Evolutionary conservation across 2,113 vertebrate species (phyloP), one percentile per base, ranked within the genome.

Genomic region (Centropus bengalensis): DNA sequence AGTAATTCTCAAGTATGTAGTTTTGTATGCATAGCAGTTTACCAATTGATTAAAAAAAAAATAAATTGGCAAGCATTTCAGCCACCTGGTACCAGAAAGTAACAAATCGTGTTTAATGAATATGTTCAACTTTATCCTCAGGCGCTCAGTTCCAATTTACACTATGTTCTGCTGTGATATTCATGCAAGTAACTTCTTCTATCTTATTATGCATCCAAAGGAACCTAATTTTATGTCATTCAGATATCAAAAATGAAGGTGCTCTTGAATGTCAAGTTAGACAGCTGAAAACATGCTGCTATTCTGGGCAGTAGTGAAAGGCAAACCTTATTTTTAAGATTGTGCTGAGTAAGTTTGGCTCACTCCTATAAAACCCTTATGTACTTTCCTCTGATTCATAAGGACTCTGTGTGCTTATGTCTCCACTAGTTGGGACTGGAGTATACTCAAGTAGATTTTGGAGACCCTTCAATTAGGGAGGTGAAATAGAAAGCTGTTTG

Each of bases 1-100:
- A 45, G 56, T 75, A 33, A 60, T 78, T 83, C 58, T 84, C 71
- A 68, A 75, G 62, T 91, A 62, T 64, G 52, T 94, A 86, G 86
- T 93, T 95, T 95, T 97, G 59, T 96, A 95, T 24, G 32, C 56
- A 16, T 40, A 58, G 14, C 76, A 62, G 64, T 67, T 84, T 78
- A 73, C 40, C 1, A 1, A 63, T 91, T 33, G 12, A 36, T 78
- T 83, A 2, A 21, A 58, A 62, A 78, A 71, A 69, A 24, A 38
- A 45, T 17, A 14, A 74, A 87, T 36, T 79, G 66, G 33, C 23
- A 74, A 32, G 42, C 32, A 13, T 12, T 60, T 58, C 27, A 86
- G 73, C 32, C 75, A 89, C 49, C 51, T 67, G 42, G 38, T 88
- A n/a, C 30, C 19, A 59, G 60, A 87, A 86, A 78, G n/a, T 56